Evolutionary conservation across 2,888 invertebrate species (phyloP).

Genomic region (Cheilosia scutellata): DNA sequence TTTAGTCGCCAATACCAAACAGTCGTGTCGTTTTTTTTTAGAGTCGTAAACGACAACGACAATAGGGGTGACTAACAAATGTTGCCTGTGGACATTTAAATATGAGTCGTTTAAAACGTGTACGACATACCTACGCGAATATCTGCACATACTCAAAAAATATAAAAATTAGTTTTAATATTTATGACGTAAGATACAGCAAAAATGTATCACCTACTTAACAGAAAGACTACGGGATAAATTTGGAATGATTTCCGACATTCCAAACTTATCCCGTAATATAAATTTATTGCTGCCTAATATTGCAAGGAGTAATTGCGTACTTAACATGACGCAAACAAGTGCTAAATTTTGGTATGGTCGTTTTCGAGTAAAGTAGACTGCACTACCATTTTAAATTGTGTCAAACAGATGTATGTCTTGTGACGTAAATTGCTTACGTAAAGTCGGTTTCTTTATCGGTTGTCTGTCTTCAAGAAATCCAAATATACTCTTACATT

Average conservation of each 20-base stretch:
- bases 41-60: too few relatives aligned
- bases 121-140: background rate
- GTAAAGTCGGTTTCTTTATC: constrained; percentile 12
- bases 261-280: constrained; percentile 17
- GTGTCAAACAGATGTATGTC: constrained; percentile 6
- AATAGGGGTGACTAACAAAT: too few relatives aligned
- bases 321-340: constrained; percentile 38
- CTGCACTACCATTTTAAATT: constrained; percentile 18
- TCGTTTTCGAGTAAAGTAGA: constrained; percentile 11
- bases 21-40: too few relatives aligned
- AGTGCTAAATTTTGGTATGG: constrained; percentile 24
- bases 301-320: constrained; percentile 28
- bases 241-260: background rate
- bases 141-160: background rate
- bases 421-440: constrained; percentile 39
- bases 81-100: too few relatives aligned
- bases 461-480: background rate
- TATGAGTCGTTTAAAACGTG: too few relatives aligned
- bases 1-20: too few relatives aligned
- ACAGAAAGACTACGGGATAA: background rate
- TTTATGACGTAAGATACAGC: background rate
- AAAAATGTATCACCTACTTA: background rate
- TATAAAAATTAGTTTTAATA: background rate
- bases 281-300: constrained; percentile 9
- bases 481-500: constrained; percentile 1